Conservation (phyloP, 2,113 vertebrate genomes). For the Tragelaphus imberbis region DNA sequence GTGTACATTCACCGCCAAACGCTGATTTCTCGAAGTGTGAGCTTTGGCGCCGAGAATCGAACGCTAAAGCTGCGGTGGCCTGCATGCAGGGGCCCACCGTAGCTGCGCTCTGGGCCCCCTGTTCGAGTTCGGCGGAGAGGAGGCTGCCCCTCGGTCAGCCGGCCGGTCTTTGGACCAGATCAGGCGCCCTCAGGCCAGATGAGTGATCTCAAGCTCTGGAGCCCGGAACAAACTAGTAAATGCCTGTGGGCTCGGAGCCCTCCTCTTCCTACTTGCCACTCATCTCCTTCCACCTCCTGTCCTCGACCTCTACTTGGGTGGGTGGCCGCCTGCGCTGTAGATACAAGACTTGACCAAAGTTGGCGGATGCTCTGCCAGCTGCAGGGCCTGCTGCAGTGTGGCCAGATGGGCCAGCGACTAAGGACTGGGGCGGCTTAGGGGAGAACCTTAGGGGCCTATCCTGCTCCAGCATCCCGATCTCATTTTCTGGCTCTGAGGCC, state of each 20-base stretch:
- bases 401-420: fast-evolving
- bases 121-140: neutral
- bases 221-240: neutral
- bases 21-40: neutral
- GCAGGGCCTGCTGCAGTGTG: neutral
- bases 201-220: neutral
- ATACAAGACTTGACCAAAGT: neutral
- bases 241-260: neutral
- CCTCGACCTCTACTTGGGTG: neutral
- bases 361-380: neutral
- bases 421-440: no score
- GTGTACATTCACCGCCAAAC: neutral
- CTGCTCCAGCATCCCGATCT: neutral
- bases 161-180: neutral
- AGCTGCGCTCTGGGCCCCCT: neutral
- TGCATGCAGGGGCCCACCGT: neutral
- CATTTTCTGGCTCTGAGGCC: neutral
- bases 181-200: neutral
- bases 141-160: neutral
- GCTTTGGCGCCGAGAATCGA: neutral
- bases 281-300: neutral
- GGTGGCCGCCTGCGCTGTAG: fast-evolving
- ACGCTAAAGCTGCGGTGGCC: neutral
- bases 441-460: neutral
- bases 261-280: neutral